Percentiles rank a stretch among this genome's conserved stretches.
phyloP scores from a whole-genome alignment of 2,888 invertebrate genomes.

The Drosophila emarginata region DNA sequence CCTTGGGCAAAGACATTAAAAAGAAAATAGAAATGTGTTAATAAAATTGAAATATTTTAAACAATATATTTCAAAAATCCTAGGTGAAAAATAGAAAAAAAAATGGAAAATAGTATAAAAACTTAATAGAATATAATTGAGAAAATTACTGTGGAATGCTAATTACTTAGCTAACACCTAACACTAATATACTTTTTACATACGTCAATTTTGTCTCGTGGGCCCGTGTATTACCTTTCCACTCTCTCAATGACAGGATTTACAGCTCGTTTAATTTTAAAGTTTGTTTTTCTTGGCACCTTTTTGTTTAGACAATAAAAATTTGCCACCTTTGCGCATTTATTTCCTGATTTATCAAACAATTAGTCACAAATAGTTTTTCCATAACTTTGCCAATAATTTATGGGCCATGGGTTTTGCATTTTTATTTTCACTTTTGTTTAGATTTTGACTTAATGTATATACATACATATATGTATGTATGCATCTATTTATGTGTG shows the following conservation, averaged over 20 bases:
- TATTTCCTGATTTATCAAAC: constrained; percentile 49
- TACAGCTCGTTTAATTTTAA: neutral
- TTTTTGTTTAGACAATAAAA: constrained; percentile 16
- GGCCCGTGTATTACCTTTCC: neutral
- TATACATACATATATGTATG: neutral
- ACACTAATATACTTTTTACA: too few relatives aligned
- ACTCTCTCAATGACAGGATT: neutral
- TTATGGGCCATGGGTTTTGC: neutral
- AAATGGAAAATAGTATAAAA: too few relatives aligned
- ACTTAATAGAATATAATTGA: too few relatives aligned
- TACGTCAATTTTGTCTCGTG: too few relatives aligned
- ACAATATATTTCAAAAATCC: too few relatives aligned
- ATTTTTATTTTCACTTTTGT: neutral
- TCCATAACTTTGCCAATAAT: neutral
- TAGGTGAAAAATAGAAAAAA: too few relatives aligned
- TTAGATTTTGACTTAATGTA: constrained; percentile 6
- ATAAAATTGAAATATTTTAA: too few relatives aligned
- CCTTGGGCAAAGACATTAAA: too few relatives aligned
- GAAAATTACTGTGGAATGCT: neutral
- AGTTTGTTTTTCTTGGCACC: constrained; percentile 17
- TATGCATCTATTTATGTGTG: neutral
- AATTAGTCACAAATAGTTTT: constrained; percentile 60
- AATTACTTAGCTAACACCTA: neutral
- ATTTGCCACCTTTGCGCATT: constrained; percentile 14
- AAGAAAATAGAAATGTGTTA: too few relatives aligned